Percentiles rank a stretch among this genome's conserved stretches.
Conservation (phyloP, 2,113 vertebrate genomes). For the Uria aalge region DNA sequence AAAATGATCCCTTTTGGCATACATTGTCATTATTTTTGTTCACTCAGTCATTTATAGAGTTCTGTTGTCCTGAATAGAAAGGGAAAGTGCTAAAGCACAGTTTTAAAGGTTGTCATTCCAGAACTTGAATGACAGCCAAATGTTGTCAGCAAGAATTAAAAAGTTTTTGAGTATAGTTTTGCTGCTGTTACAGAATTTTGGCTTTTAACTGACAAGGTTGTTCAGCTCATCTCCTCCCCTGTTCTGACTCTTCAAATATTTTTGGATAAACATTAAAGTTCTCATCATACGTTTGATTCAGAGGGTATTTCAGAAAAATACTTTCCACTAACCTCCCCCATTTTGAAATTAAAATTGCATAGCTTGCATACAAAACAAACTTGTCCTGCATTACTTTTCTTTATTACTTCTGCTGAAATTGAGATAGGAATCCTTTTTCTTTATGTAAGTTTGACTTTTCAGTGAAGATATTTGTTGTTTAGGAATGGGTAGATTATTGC, state of each 20-base stretch:
- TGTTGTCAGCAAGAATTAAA: not conserved
- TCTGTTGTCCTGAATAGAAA: not conserved
- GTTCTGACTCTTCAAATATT: not conserved
- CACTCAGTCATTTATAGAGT: not conserved
- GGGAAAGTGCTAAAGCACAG: not conserved
- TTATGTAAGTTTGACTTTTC: not conserved
- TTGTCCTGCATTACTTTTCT: not conserved
- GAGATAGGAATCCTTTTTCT: not conserved
- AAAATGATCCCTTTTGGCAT: not conserved
- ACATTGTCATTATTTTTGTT: not conserved
- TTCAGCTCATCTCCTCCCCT: not conserved
- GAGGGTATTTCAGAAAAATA: not conserved
- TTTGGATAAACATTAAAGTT: not conserved
- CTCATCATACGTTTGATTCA: not conserved
- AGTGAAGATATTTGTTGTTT: not conserved
- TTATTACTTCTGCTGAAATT: not conserved
- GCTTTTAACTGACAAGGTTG: not conserved
- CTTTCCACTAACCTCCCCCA: not conserved
- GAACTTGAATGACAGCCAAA: not conserved
- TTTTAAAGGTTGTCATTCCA: not conserved
- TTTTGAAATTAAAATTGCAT: not conserved
- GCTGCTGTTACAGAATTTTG: not conserved
- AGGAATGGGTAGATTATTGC: not conserved
- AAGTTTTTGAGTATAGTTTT: not conserved
- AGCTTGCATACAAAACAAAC: not conserved